Evolutionary conservation across 1,140 invertebrate genomes (phyloP), one percentile per base, ranked within the genome.

Genomic region (Trissolcus basalis): DNA sequence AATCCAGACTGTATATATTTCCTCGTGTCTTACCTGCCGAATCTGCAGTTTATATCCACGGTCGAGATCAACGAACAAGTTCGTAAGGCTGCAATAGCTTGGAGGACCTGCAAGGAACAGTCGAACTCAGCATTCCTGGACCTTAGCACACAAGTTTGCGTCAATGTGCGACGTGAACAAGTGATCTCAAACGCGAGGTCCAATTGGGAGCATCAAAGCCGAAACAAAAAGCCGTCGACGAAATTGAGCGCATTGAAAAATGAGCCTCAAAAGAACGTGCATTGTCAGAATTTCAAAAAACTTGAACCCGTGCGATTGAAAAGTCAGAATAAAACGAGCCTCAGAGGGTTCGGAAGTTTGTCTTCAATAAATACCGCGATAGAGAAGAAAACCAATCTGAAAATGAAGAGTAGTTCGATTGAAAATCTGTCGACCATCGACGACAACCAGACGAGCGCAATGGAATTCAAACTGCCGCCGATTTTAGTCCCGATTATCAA

Each of bases 171-270:
- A 0, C 86, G 94, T 3, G 94, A 95, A 79, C 92, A 95, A 85
- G 91, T 95, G 1, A 95, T 95, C 56, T 92, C 93, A 27, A 95
- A 95, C 83, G 94, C 94, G 0, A 90, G 93, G 73, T 94, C 93
- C 1, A 95, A 94, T 77, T 95, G 94, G 94, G 93, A 95, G 83
- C 83, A 94, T 47, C 82, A 94, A 0, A 90, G 91, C 7, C 92
- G 93, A 87, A 91, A 89, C 49, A 92, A 90, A 87, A 89, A 85
- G 63, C 77, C n/a, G 70, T 53, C 13, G 77, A 69, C 13, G 41
- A 81, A 82, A 71, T 16, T 53, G 0, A 81, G 56, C 47, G 69
- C 54, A 3, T 76, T 77, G 0, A 83, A 80, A 50, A 81, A 55
- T 41, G 78, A 82, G 50, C n/a, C n/a, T n/a, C 73, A 74, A 13